These are phyloP conservation scores for Hyposoter dolosus DNA, from an alignment of 2,888 invertebrate genomes.

Conservation along the genomic window DNA sequence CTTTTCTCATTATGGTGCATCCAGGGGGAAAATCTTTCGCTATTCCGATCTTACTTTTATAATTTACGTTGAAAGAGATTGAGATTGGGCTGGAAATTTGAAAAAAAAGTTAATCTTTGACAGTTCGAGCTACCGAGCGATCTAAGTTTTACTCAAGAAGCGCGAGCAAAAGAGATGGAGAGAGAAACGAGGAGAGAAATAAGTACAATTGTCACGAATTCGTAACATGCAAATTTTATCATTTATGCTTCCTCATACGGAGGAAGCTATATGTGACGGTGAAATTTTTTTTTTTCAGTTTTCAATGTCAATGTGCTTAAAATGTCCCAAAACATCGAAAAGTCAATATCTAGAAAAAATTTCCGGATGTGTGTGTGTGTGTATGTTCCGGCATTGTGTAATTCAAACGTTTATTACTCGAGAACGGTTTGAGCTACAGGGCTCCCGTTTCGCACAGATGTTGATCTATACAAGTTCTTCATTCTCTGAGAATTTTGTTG, in stretches of 20 bases:
- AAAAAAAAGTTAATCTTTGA: conserved; percentile 79
- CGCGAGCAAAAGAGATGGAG: background rate
- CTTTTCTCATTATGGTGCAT: conserved; percentile 84
- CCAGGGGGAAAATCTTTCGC: conserved; percentile 82
- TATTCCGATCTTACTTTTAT: conserved; percentile 79
- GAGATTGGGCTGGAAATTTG: conserved; percentile 18
- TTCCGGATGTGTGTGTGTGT: too few species aligned
- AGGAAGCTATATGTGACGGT: background rate
- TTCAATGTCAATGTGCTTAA: too few species aligned
- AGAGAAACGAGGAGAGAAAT: background rate
- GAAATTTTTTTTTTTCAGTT: too few species aligned
- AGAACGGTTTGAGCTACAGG: too few species aligned
- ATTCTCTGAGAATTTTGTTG: too few species aligned
- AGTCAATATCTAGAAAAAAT: too few species aligned
- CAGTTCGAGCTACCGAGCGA: conserved; percentile 73
- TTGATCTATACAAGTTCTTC: too few species aligned
- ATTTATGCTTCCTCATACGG: too few species aligned
- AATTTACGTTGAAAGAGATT: conserved; percentile 74
- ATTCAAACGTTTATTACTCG: too few species aligned
- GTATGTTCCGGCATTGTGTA: too few species aligned
- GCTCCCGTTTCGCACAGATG: too few species aligned
- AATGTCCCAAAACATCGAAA: too few species aligned
- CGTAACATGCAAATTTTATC: background rate
- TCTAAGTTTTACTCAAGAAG: background rate
- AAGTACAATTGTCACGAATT: background rate